Evolutionary conservation across 2,888 invertebrate species (phyloP), one percentile per base, ranked within the genome.

Genomic region (Panopea generosa): DNA sequence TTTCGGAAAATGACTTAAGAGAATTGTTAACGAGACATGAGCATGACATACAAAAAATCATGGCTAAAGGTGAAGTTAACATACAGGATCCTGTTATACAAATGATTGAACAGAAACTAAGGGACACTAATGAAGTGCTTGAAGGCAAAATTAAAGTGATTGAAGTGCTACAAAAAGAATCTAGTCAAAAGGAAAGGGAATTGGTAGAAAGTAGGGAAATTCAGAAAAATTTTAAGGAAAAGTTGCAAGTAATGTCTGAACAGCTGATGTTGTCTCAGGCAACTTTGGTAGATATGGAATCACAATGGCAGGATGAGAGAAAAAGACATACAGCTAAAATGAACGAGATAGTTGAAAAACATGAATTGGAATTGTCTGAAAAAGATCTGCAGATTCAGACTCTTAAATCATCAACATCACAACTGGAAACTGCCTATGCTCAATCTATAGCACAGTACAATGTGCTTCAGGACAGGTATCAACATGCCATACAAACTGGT

Each of bases 261-360:
- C 96, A 96, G 93, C 96, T 96, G 95, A 94, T 95, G 88, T 94
- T 95, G 88, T 96, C 96, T 96, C 96, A 97, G 92, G 95, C 95
- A 86, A 95, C 95, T 91, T 96, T 96, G 73, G 93, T 95, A 29
- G 93, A 94, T 16, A 94, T 95, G 92, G 96, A 96, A 93, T 93
- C 93, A 55, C 95, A 95, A 77, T 95, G 96, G 94, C 95, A 95
- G 88, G 94, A 94, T 61, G 95, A 96, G 91, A 95, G 95, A 87
- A 93, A 93, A 91, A 84, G 85, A 55, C 67, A 86, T 22, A 86
- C 89, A 69, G 75, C 53, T 6, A 94, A 92, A 86, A 92, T 95
- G 63, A 87, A 94, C 50, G 93, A 94, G 16, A n/a, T 87, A 9
- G 79, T 84, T 33, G 91, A 88, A 78, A 90, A 90, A 76, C 89